Evolutionary conservation across 2,888 invertebrate species (phyloP), one percentile per base, ranked within the genome.

Genomic region (Leptinotarsa haldemani): DNA sequence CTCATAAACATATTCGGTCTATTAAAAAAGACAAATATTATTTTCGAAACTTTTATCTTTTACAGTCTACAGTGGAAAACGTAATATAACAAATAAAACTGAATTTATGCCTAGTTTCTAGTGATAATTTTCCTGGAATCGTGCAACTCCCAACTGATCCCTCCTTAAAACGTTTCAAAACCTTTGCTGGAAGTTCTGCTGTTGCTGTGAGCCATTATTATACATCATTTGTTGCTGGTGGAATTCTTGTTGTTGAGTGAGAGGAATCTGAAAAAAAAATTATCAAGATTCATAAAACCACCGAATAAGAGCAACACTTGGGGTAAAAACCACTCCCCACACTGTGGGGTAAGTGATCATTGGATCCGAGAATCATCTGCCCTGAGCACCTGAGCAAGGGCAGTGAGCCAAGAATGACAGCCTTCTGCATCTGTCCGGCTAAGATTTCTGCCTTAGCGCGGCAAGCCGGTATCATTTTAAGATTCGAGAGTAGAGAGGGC

Each of bases 141-240:
- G 4, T 2, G 18, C 13, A 56, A 22, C 22, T 56, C 15, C 20
- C 3, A 20, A 20, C 12, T 13, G 20, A 22, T 61, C 13, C 9
- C 9, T n/a, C 25, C 25, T 16, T 50, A 5, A n/a, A 16, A 61
- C 40, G 9, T 61, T 52, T 74, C 85, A 92, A 87, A 93, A 93
- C 79, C 93, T 88, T 83, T 93, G 93, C 83, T 93, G 93, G 82
- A 93, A 93, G 84, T 91, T 93, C 76, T 90, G 91, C 82, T 93
- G 93, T 83, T 92, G 92, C 75, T 90, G 90, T 79, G 90, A 89
- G 80, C 89, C 89, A 65, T 90, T 90, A 61, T 91, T 92, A 84
- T 93, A 92, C 92, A 93, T 92, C 90, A 93, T 93, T 84, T 93
- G 93, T 83, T 93, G 92, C 83, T 92, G 92, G 82, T 88, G 88